Percentiles rank a stretch among this genome's conserved stretches.
phyloP scores from a whole-genome alignment of 2,797 vertebrate genomes.

The Paedocypris micromegethes region DNA sequence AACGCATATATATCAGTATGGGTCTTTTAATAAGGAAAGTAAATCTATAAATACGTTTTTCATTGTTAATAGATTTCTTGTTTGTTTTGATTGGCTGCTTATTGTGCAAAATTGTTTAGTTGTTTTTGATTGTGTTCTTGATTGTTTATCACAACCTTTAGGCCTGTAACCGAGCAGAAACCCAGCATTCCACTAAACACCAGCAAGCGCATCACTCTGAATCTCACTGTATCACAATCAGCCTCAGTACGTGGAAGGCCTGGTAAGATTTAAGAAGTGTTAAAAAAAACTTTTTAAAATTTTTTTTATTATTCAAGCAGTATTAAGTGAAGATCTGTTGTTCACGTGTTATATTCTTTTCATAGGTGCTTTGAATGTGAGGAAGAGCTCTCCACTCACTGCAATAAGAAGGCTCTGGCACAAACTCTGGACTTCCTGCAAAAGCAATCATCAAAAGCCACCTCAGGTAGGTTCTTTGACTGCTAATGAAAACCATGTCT shows the following conservation, averaged over 20 bases:
- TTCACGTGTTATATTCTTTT: background rate
- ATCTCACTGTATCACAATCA: conserved; percentile 88
- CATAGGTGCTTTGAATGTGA: conserved; percentile 98
- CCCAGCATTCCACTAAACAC: conserved; percentile 85
- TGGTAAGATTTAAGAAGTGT: conserved; percentile 73
- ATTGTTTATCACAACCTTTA: conserved; percentile 46
- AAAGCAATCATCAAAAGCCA: conserved; percentile 85
- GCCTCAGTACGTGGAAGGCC: conserved; percentile 87
- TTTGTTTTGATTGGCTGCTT: background rate
- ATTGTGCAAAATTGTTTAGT: background rate
- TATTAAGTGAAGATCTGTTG: too few relatives aligned
- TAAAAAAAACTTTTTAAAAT: too few relatives aligned
- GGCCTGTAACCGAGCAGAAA: conserved; percentile 87
- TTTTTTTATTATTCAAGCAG: too few relatives aligned
- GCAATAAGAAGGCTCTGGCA: conserved; percentile 94
- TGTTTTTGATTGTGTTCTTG: background rate
- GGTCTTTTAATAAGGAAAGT: background rate
- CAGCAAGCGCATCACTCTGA: conserved; percentile 76
- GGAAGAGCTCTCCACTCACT: conserved; percentile 91
- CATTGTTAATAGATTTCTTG: background rate
- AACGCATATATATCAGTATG: background rate
- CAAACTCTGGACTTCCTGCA: conserved; percentile 95
- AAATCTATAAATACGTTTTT: background rate
- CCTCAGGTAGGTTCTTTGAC: conserved; percentile 74
- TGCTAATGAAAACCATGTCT: too few relatives aligned